Conservation (phyloP, 2,888 invertebrate species). For the Acronicta aceris region DNA sequence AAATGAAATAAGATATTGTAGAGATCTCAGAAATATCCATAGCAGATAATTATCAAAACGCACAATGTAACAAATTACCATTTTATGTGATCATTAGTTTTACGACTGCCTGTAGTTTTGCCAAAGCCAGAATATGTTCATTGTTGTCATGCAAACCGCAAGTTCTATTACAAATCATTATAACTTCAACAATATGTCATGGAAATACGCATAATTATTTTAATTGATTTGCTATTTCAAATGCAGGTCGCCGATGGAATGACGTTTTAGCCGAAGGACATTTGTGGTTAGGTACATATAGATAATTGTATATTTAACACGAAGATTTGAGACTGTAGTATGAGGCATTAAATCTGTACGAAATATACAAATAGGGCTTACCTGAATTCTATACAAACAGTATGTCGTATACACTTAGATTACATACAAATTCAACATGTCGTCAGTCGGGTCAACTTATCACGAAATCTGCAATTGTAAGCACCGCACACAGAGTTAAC, state of each 20-base stretch:
- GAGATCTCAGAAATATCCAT: no score
- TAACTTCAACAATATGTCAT: conserved; percentile 39
- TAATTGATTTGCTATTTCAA: conserved; percentile 38
- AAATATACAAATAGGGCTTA: conserved; percentile 1
- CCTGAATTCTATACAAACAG: conserved; percentile 4
- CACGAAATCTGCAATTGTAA: conserved; percentile 44
- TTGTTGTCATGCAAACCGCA: conserved; percentile 26
- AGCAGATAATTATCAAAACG: conserved; percentile 5
- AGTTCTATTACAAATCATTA: conserved; percentile 26
- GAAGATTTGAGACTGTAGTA: neutral
- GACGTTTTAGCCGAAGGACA: conserved; percentile 22
- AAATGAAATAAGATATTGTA: neutral
- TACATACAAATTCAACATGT: conserved; percentile 37
- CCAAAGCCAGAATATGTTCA: conserved; percentile 9
- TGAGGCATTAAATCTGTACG: no score
- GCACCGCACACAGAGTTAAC: conserved; percentile 35
- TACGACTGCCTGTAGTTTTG: conserved; percentile 7
- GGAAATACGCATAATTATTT: conserved; percentile 38
- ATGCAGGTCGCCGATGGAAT: conserved; percentile 19
- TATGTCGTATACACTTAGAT: conserved; percentile 26
- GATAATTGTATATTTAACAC: neutral
- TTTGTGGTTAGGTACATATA: neutral
- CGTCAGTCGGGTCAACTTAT: conserved; percentile 41
- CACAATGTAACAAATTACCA: conserved; percentile 14
- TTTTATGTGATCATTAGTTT: conserved; percentile 13